A percentile compares a stretch with the other conserved stretches of the same genome.
Evolutionary conservation across 1,140 invertebrate species (phyloP).

Genomic region (Diprion similis): DNA sequence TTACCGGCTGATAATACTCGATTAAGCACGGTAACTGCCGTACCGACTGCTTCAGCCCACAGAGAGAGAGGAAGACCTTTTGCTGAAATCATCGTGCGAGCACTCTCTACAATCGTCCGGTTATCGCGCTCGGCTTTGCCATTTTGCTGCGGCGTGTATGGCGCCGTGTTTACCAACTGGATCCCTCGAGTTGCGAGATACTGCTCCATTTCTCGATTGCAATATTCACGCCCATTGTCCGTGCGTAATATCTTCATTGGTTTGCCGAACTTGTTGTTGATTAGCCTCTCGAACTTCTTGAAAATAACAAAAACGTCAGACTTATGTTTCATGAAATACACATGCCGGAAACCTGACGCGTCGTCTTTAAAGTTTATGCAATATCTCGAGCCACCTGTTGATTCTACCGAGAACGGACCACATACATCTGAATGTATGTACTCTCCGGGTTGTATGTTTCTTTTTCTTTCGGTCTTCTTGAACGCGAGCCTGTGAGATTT

Average conservation of each 20-base stretch:
- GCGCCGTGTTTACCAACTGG: conserved; percentile 27
- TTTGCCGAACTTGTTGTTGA: background rate
- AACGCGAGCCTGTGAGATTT: conserved; percentile 28
- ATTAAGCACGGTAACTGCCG: conserved; percentile 36
- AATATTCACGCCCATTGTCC: background rate
- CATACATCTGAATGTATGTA: conserved; percentile 26
- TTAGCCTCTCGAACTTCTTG: background rate
- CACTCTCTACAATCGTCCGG: conserved; percentile 48
- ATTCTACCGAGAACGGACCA: conserved; percentile 29
- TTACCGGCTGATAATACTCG: background rate
- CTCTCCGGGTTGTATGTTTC: conserved; percentile 25
- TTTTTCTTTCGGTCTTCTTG: conserved; percentile 28
- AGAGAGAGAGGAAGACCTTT: conserved; percentile 41
- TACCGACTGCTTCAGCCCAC: conserved; percentile 57
- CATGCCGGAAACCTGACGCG: conserved; percentile 20
- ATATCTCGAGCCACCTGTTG: conserved; percentile 37
- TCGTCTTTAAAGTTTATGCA: conserved; percentile 30
- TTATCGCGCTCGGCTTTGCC: conserved; percentile 48
- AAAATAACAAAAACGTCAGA: background rate
- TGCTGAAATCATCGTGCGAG: conserved; percentile 44
- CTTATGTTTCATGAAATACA: conserved; percentile 22
- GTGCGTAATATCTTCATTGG: background rate
- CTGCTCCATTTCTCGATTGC: background rate
- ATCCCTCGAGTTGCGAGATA: conserved; percentile 20
- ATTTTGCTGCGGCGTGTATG: conserved; percentile 51